Evolutionary conservation across 2,888 invertebrate species (phyloP).

Genomic region (Diarsia brunnea): DNA sequence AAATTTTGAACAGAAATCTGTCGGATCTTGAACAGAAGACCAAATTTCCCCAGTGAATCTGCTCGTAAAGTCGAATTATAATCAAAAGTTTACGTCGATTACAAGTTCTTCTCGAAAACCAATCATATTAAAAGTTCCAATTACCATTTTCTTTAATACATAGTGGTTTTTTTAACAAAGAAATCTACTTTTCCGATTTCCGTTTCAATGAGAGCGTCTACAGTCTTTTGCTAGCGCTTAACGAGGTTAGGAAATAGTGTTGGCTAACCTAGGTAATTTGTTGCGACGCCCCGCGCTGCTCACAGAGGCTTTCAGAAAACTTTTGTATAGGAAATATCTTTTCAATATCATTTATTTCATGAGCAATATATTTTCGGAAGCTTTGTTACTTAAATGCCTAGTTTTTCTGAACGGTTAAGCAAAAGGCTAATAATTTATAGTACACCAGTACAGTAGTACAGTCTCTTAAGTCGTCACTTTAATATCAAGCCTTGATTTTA

Average conservation of each 20-base stretch:
- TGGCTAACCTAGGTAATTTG: conserved; percentile 27
- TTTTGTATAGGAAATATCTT: not conserved
- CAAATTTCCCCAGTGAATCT: not conserved
- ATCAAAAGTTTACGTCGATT: not conserved
- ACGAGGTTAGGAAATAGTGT: conserved; percentile 26
- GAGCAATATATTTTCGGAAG: not conserved
- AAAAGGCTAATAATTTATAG: too few relatives aligned
- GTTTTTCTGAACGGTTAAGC: not conserved
- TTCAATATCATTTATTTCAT: not conserved
- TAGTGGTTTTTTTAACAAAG: not conserved
- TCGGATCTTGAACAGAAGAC: not conserved
- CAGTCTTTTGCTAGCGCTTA: not conserved
- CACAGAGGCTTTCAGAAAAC: conserved; percentile 1
- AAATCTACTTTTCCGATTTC: conserved; percentile 7
- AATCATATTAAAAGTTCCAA: not conserved
- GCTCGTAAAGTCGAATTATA: not conserved
- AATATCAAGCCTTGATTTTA: not conserved
- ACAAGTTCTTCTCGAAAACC: not conserved
- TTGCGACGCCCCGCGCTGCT: not conserved
- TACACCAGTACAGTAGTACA: too few relatives aligned
- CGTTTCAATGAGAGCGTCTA: conserved; percentile 3
- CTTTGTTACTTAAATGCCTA: not conserved
- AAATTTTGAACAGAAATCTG: not conserved
- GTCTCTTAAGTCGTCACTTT: not conserved
- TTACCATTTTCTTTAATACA: not conserved